Evolutionary conservation across 1,140 invertebrate genomes (phyloP), one percentile per base, ranked within the genome.

Genomic region (Anoplophora glabripennis): DNA sequence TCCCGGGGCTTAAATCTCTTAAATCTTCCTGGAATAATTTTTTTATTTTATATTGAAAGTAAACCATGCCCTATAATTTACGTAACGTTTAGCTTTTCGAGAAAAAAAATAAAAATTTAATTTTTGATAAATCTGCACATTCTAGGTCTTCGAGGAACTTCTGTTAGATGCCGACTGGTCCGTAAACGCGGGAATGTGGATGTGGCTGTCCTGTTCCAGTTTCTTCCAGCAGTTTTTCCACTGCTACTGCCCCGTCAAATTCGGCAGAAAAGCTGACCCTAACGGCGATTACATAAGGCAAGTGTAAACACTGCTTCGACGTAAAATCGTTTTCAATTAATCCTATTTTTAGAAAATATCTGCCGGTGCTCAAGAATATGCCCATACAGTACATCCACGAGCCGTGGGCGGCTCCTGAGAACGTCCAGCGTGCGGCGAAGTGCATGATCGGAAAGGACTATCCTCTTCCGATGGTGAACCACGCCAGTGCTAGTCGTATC

Each of bases 221-320:
- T 94, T 94, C 76, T 94, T 94, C 71, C 91, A 94, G 71, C 92
- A 94, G 75, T 94, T 94, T 77, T 93, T 94, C 72, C 91, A 93
- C 70, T 92, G 90, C 69, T 94, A 94, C 72, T 94, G 92, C 76
- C 92, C 92, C 4, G 89, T 96, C 1, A 83, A 86, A n/a, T 94
- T 94, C 77, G 92, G 92, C 1, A 81, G 91, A 41, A 92, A 93
- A 75, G 90, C 89, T 0, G 93, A 95, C 75, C 90, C 92, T 1
- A 92, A 93, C 72, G 92, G 92, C 7, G 92, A 94, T 77, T 95
- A 88, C 71, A 93, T 94, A 63, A 87, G 90, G 89, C 89, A 76
- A 42, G 10, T 17, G 3, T 10, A 37, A 38, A 18, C 17, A 14
- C 15, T 46, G 38, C 11, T n/a, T n/a, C n/a, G 8, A 40, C 2